Conservation (phyloP, 2,888 invertebrate species). For the Endotricha flammealis region DNA sequence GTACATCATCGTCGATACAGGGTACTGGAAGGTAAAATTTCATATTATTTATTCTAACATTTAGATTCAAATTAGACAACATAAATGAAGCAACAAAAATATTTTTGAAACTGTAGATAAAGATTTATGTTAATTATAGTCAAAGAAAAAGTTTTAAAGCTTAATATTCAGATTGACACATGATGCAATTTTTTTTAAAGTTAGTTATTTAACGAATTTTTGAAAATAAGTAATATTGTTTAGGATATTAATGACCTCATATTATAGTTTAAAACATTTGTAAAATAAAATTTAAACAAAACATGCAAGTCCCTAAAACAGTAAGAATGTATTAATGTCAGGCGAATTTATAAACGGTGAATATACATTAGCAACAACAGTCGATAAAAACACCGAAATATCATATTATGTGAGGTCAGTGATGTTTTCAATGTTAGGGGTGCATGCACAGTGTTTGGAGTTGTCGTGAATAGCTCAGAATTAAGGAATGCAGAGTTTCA, state of each 20-base stretch:
- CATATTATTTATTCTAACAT: not conserved
- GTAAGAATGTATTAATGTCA: not conserved
- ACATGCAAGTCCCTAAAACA: not conserved
- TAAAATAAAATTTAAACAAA: not conserved
- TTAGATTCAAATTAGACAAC: no score
- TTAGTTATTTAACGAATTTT: no score
- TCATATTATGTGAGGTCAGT: not conserved
- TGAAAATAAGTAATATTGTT: no score
- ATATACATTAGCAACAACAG: not conserved
- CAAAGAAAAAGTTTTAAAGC: no score
- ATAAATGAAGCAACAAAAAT: no score
- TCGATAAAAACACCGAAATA: conserved; percentile 1
- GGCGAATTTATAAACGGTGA: not conserved
- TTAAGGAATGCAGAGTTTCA: conserved; percentile 2
- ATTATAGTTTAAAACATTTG: no score
- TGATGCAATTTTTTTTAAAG: no score
- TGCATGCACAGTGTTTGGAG: conserved; percentile 4
- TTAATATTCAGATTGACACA: no score
- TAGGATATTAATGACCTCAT: no score
- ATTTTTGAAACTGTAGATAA: no score
- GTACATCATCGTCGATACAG: conserved; percentile 77
- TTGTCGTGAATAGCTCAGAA: not conserved
- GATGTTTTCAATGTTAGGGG: conserved; percentile 2
- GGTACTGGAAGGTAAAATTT: conserved; percentile 59
- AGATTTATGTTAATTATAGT: no score